phyloP scores from a whole-genome alignment of 2,113 vertebrate genomes.

The Aegotheles bennettii region DNA sequence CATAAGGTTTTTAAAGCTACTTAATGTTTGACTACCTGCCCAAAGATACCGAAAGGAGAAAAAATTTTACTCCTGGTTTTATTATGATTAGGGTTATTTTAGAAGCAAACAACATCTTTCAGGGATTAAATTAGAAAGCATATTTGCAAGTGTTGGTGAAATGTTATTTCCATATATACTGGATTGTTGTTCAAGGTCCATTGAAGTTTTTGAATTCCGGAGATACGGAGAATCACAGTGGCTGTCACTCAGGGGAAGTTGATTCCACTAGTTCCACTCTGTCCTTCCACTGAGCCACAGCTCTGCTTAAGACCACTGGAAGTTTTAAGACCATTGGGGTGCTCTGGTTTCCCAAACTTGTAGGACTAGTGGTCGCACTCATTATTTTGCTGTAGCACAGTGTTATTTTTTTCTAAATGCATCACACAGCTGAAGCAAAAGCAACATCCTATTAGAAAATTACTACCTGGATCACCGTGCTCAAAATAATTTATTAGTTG shows the following conservation, averaged over 20 bases:
- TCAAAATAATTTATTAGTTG: slow-evolving; percentile 50
- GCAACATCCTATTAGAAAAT: background rate
- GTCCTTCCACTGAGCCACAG: background rate
- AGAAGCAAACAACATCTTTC: background rate
- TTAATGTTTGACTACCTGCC: background rate
- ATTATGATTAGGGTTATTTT: background rate
- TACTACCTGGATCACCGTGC: background rate
- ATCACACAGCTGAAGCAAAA: background rate
- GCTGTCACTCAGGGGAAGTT: background rate
- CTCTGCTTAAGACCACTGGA: background rate
- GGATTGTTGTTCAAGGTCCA: background rate
- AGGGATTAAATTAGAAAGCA: background rate
- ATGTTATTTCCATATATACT: background rate
- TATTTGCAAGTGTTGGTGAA: background rate
- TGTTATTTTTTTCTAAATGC: background rate
- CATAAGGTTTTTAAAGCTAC: background rate
- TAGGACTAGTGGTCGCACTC: background rate
- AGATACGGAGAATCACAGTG: background rate
- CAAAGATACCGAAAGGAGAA: background rate
- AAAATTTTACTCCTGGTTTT: background rate
- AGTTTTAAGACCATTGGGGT: background rate
- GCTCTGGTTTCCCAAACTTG: background rate
- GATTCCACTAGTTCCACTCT: background rate
- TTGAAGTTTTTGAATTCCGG: background rate
- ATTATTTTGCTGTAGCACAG: background rate